Evolutionary conservation across 2,113 vertebrate genomes (phyloP), one percentile per base, ranked within the genome.

Genomic region (Cavia porcellus): DNA sequence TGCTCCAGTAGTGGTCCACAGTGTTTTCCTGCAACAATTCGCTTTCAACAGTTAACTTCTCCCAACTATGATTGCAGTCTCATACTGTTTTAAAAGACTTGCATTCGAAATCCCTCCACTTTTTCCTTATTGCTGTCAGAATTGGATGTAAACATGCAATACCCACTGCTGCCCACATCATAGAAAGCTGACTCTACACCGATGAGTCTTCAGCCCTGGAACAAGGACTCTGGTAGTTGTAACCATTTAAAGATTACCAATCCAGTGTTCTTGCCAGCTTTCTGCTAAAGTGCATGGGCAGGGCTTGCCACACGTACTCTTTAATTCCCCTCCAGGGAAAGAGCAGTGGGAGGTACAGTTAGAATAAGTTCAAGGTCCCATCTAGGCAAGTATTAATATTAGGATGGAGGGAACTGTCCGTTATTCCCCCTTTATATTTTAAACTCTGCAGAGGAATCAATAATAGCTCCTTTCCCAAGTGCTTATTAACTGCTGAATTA

Each of bases 401-500:
- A 59, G 59, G 66, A 2, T 17, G 20, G 20, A 30, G 45, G 30
- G 13, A 59, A 12, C 47, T 87, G 30, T 28, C 47, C 14, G 4
- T 66, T 74, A 70, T 50, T 70, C 22, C 24, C 52, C n/a, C 3
- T 35, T 38, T 87, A 24, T 77, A 52, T 62, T 70, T 94, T 61
- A 95, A 92, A 95, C 30, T 45, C 55, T 77, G 57, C 7, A 38
- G 55, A 38, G 82, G 12, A 35, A 45, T 62, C 35, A 50, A 75
- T 38, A 95, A 45, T 47, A 87, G 79, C 12, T 28, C 45, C 30
- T 89, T 79, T 15, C 24, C 24, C 8, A 59, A 83, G 75, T 68
- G 35, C 30, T 94, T 30, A 88, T 81, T 85, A 94, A 68, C 66
- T 90, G 24, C 89, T 86, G 55, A 70, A 70, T 91, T 96, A 89